Conservation (phyloP, 2,113 vertebrate genomes). For the Psittacus erithacus region DNA sequence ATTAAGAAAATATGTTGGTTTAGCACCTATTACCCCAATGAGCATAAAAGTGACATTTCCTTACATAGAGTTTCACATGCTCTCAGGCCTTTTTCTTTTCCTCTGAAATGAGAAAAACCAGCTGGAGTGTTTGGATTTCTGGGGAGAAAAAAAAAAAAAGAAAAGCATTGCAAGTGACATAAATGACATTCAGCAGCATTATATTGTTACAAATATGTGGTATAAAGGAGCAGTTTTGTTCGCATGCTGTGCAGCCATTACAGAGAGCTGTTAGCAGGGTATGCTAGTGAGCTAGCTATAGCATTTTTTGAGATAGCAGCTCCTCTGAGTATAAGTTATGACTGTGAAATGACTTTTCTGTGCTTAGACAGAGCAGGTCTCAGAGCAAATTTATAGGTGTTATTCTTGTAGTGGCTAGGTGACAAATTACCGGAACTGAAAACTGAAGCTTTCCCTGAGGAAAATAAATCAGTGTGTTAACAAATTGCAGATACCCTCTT, state of each 20-base stretch:
- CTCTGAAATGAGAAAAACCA: background rate
- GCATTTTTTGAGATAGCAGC: background rate
- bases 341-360: background rate
- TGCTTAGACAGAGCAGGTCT: background rate
- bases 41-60: background rate
- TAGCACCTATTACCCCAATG: background rate
- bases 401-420: conserved; percentile 22
- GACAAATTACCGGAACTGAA: conserved; percentile 14
- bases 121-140: background rate
- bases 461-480: conserved; percentile 41
- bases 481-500: background rate
- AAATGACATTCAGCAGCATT: background rate
- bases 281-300: background rate
- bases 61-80: background rate
- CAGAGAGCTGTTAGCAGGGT: background rate
- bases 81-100: background rate
- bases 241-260: background rate
- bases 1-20: background rate
- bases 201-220: background rate
- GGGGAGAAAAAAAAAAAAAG: rapidly evolving
- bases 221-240: background rate
- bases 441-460: background rate
- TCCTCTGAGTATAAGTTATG: background rate
- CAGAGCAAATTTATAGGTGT: conserved; percentile 19
- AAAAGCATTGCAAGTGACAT: background rate